Evolutionary conservation across 2,113 vertebrate species (phyloP).

Genomic region (Rhinopithecus roxellana): DNA sequence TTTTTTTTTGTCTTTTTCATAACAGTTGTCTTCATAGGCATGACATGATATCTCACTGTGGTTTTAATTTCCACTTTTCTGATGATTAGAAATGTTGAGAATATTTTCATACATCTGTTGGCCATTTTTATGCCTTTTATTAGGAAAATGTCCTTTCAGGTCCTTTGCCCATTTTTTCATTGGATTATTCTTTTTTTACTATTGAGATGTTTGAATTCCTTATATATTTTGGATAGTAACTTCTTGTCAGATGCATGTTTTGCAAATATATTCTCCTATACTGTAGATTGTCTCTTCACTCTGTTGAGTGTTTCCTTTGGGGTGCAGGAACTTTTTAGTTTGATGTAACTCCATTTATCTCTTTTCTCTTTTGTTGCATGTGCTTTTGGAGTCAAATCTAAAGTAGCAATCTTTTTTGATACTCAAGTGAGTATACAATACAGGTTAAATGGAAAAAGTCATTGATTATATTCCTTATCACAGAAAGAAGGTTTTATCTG

Average conservation of each 20-base stretch:
- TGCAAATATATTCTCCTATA: not conserved
- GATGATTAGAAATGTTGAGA: not conserved
- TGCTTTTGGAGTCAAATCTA: not conserved
- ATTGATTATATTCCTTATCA: not conserved
- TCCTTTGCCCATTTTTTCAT: not conserved
- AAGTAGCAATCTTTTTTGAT: not conserved
- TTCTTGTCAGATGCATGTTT: not conserved
- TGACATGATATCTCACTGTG: not conserved
- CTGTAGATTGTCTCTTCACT: not conserved
- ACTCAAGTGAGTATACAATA: not conserved
- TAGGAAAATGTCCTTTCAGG: not conserved
- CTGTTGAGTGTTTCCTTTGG: not conserved
- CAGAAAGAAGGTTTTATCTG: too few species aligned
- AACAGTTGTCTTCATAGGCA: not conserved
- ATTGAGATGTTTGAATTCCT: not conserved
- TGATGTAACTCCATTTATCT: not conserved
- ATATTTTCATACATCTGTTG: not conserved
- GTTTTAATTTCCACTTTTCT: not conserved
- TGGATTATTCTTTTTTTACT: not conserved
- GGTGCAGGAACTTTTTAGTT: not conserved
- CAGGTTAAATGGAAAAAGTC: not conserved
- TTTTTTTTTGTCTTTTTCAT: not conserved
- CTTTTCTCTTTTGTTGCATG: not conserved
- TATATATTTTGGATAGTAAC: not conserved
- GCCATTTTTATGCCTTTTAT: not conserved